phyloP scores from a whole-genome alignment of 1,140 invertebrate genomes.

The Bursaphelenchus mucronatus region DNA sequence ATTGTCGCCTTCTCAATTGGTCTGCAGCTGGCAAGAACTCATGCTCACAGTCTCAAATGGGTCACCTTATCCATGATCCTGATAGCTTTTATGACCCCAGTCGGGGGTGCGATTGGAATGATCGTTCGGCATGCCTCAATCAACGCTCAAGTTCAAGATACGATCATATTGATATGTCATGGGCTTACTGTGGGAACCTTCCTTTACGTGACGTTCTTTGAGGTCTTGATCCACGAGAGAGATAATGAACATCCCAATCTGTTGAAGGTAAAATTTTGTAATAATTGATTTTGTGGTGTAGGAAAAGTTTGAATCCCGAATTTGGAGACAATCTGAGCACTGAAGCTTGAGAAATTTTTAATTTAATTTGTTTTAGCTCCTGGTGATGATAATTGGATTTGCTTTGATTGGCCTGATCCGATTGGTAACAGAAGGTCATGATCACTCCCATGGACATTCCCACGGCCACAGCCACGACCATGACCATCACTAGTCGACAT shows the following conservation, averaged over 20 bases:
- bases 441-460: constrained; percentile 19
- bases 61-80: constrained; percentile 48
- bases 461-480: constrained; percentile 38
- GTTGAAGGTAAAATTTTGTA: constrained; percentile 50
- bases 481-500: background rate
- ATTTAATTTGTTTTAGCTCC: constrained; percentile 33
- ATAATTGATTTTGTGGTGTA: constrained; percentile 49
- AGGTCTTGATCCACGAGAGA: constrained; percentile 58
- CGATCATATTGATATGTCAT: constrained; percentile 45
- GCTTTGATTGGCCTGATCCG: constrained; percentile 39
- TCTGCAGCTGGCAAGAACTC: constrained; percentile 60
- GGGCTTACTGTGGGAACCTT: constrained; percentile 56
- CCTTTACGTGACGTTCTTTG: constrained; percentile 59
- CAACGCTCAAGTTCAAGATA: constrained; percentile 40
- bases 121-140: constrained; percentile 35
- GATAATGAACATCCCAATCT: constrained; percentile 58
- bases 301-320: constrained; percentile 30
- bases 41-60: constrained; percentile 48
- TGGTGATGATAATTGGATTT: constrained; percentile 52
- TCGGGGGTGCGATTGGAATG: constrained; percentile 50
- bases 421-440: constrained; percentile 30
- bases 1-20: constrained; percentile 71
- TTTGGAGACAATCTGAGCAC: background rate
- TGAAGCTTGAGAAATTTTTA: background rate
- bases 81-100: constrained; percentile 48